Conservation (phyloP, 2,888 invertebrate species). For the Sisyra terminalis region DNA sequence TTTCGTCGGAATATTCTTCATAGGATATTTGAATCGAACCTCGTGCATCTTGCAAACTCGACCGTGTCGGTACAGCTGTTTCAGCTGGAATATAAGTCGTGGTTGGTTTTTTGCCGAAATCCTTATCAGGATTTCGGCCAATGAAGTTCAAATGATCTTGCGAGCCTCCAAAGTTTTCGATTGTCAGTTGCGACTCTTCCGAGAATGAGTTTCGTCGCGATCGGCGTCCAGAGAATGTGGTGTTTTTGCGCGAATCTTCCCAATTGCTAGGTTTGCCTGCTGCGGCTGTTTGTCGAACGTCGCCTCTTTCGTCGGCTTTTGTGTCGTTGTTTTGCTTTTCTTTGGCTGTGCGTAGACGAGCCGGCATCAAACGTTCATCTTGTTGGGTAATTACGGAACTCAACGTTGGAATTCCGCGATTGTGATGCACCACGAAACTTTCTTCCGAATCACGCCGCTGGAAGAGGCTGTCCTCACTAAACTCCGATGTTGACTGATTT, state of each 20-base stretch:
- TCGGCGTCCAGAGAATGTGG: slow-evolving; percentile 64
- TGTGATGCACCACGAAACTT: slow-evolving; percentile 68
- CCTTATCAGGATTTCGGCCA: slow-evolving; percentile 69
- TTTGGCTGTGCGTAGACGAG: slow-evolving; percentile 39
- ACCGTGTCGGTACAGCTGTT: slow-evolving; percentile 46
- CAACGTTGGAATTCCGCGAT: slow-evolving; percentile 60
- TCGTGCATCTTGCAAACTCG: slow-evolving; percentile 58
- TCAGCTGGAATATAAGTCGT: slow-evolving; percentile 19
- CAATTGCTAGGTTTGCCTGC: slow-evolving; percentile 79
- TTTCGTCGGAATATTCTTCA: slow-evolving; percentile 29
- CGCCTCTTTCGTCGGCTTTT: slow-evolving; percentile 50
- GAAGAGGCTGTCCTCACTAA: slow-evolving; percentile 25
- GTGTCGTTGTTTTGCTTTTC: slow-evolving; percentile 44
- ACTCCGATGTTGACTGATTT: slow-evolving; percentile 23
- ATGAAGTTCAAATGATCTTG: slow-evolving; percentile 79
- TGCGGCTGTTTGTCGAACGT: slow-evolving; percentile 30
- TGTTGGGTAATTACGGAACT: slow-evolving; percentile 38
- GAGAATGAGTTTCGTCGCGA: slow-evolving; percentile 70
- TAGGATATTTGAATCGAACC: slow-evolving; percentile 21
- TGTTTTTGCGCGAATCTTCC: slow-evolving; percentile 48
- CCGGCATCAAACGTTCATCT: slow-evolving; percentile 39
- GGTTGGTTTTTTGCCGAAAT: slow-evolving; percentile 34
- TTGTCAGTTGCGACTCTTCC: slow-evolving; percentile 79
- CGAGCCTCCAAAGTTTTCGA: slow-evolving; percentile 86
- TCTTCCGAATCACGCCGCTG: slow-evolving; percentile 32